A percentile compares a stretch with the other conserved stretches of the same genome.
Conservation (phyloP, 64 coral and sea anemone genomes). For the Montipora capricornis region DNA sequence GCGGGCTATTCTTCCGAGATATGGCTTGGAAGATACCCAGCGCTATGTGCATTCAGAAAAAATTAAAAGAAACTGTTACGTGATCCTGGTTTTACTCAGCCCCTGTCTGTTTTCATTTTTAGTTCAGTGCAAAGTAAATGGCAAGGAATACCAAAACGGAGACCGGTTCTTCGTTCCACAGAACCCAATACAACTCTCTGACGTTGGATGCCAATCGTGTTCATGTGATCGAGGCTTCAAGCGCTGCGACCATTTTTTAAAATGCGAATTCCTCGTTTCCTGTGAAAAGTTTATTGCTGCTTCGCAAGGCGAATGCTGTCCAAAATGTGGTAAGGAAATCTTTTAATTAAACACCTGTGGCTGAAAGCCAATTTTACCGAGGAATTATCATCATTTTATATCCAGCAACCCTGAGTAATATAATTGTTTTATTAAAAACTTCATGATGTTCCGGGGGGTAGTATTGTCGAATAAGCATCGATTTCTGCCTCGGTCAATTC, state of each 20-base stretch:
- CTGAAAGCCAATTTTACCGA: too few species aligned
- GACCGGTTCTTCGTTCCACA: background rate
- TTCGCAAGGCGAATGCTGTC: slow-evolving; percentile 11
- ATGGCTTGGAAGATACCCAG: too few species aligned
- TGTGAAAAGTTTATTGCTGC: slow-evolving; percentile 18
- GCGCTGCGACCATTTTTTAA: background rate
- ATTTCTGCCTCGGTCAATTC: too few species aligned
- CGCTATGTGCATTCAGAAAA: too few species aligned
- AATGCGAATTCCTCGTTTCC: slow-evolving; percentile 14
- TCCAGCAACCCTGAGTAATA: too few species aligned
- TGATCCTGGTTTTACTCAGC: background rate
- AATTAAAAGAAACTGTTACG: too few species aligned
- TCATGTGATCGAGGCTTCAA: slow-evolving; percentile 3
- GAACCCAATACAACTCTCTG: background rate
- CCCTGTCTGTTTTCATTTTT: background rate
- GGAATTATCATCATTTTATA: too few species aligned
- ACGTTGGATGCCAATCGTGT: slow-evolving; percentile 20
- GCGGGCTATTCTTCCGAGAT: too few species aligned
- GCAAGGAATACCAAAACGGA: background rate
- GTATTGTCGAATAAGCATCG: too few species aligned
- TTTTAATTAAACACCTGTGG: background rate
- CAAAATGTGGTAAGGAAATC: slow-evolving; percentile 16
- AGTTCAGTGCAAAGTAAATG: slow-evolving; percentile 15
- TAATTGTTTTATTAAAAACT: too few species aligned
- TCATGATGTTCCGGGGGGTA: too few species aligned